Conservation (phyloP, 2,113 vertebrate genomes). For the Heterocephalus glaber region DNA sequence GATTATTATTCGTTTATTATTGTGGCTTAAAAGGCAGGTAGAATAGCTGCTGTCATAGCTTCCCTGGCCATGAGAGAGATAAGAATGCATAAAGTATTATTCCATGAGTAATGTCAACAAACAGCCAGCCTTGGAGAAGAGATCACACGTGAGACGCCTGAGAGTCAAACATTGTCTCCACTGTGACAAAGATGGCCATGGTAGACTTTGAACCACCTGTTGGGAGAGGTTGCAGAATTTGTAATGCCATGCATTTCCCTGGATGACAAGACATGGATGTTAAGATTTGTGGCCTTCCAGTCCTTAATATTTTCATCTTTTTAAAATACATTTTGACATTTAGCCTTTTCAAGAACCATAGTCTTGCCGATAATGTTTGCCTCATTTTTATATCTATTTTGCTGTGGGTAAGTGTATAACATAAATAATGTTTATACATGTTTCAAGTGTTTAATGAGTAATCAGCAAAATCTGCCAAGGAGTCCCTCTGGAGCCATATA, state of each 20-base stretch:
- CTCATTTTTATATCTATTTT: conserved; percentile 63
- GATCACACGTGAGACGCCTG: not conserved
- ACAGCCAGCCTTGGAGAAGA: conserved; percentile 24
- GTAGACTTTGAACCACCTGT: not conserved
- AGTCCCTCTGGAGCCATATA: not conserved
- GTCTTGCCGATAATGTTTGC: conserved; percentile 71
- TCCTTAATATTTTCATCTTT: conserved; percentile 64
- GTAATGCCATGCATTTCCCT: not conserved
- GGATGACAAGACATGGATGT: not conserved
- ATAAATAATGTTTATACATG: not conserved
- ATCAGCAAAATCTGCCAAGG: conserved; percentile 43
- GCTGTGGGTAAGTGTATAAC: conserved; percentile 57
- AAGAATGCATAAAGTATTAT: not conserved
- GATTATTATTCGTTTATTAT: not conserved
- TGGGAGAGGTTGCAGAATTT: not conserved
- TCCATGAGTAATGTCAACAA: conserved; percentile 12
- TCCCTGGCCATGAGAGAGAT: conserved; percentile 29
- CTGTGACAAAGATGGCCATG: not conserved
- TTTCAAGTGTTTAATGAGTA: conserved; percentile 12
- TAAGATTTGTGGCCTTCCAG: conserved; percentile 55
- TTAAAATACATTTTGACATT: conserved; percentile 55
- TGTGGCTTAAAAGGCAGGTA: conserved; percentile 52
- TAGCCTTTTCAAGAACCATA: conserved; percentile 61
- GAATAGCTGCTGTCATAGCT: not conserved
- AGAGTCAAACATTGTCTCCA: not conserved